Conservation (phyloP, 2,888 invertebrate genomes). For the Rhyacophila evoluta region DNA sequence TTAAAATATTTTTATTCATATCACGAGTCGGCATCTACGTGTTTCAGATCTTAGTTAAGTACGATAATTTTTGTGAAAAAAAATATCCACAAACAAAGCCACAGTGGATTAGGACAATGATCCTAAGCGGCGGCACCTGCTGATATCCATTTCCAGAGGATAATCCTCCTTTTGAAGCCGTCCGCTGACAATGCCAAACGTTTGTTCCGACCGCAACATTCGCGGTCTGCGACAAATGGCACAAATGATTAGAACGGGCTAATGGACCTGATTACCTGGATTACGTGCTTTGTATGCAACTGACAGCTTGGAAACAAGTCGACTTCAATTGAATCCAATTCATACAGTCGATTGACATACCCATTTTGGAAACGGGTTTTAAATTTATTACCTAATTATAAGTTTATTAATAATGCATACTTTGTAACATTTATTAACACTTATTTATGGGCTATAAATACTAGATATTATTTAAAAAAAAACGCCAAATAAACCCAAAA, state of each 20-base stretch:
- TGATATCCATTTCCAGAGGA: neutral
- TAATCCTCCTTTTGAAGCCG: slow-evolving; percentile 6
- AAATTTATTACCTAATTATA: too few species aligned
- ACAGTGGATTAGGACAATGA: neutral
- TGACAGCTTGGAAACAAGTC: neutral
- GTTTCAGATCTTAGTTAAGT: too few species aligned
- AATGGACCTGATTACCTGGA: slow-evolving; percentile 3
- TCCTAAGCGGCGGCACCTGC: neutral
- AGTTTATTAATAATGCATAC: too few species aligned
- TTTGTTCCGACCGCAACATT: slow-evolving; percentile 12
- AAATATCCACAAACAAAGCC: neutral
- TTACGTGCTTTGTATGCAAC: neutral
- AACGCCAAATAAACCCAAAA: too few species aligned
- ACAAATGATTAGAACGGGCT: neutral
- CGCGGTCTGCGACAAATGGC: neutral
- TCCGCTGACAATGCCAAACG: slow-evolving; percentile 15
- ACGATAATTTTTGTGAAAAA: neutral
- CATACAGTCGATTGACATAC: neutral
- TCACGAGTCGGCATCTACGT: too few species aligned
- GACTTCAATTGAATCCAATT: neutral
- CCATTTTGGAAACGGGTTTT: too few species aligned
- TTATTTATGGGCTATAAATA: too few species aligned
- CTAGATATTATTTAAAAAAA: too few species aligned
- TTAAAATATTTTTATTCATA: too few species aligned
- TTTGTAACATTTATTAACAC: too few species aligned